Base-by-base conservation (phyloP, 2,888 invertebrate species). In the Dinocampus coccinellae region DNA sequence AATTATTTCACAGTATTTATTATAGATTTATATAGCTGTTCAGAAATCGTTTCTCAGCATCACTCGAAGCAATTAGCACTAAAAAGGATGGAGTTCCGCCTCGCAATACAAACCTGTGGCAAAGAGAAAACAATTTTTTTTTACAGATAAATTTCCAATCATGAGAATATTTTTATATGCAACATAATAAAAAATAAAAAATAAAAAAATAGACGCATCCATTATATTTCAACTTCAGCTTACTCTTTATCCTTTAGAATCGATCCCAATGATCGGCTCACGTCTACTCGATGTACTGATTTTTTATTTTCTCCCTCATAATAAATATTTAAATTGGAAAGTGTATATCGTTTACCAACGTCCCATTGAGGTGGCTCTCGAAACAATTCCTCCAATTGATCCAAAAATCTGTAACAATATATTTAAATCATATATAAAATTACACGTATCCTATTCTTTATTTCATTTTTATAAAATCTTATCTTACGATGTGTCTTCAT, bases 361-460 rank as follows among this genome's bases (percentile, higher is more conserved):
- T 97, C 97, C 93, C 95, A 95, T 0, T 90, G 90, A 3, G 93
- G 90, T 34, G 90, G 90, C n/a, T 92, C 91, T 0, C 89, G 89
- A 81, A 96, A 94, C 55, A 96, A 86, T 78, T 92, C 90, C 47
- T 89, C 87, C n/a, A 94, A 82, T 69, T 92, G 91, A 62, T 91
- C 91, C 26, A 81, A 72, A 80, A 94, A 89, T 26, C 92, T 93
- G 75, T n/a, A 81, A 71, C 7, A n/a, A 53, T 9, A 52, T 61
- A 55, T n/a, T 22, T 39, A 72, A 67, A 16, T 52, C 36, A 55
- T 20, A 20, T n/a, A 42, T 61, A 58, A 16, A 36, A 61, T 20
- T 70, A 47, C 67, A 64, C 13, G 52, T 6, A 65, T 29, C 11
- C 9, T 29, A 58, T 47, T 11, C 22, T 53, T 11, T 36, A 24